phyloP scores from a whole-genome alignment of 30 jellyfish, hydroid and myxozoan species.

The Hydractinia echinata region DNA sequence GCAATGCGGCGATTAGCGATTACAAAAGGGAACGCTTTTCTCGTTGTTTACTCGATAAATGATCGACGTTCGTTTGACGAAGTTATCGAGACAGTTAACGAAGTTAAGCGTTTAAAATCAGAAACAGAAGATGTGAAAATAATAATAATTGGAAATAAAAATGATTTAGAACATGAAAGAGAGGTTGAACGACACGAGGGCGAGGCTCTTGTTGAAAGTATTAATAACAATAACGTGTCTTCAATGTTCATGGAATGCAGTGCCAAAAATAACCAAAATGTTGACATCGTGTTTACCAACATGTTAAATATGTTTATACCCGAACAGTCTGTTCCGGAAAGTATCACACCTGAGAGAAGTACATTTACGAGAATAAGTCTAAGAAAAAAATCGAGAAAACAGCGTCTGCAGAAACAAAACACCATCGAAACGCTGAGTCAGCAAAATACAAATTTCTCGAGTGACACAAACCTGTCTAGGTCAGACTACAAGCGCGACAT shows the following conservation, averaged over 20 bases:
- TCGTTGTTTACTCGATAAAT: conserved; percentile 69
- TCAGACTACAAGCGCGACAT: neutral
- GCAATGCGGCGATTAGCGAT: conserved; percentile 92
- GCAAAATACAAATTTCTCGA: neutral
- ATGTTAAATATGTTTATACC: conserved; percentile 71
- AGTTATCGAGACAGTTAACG: conserved; percentile 56
- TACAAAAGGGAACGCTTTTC: conserved; percentile 81
- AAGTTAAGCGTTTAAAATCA: conserved; percentile 54
- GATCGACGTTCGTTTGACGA: conserved; percentile 68
- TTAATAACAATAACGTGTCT: conserved; percentile 48
- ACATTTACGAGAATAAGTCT: conserved; percentile 14
- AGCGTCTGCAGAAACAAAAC: conserved; percentile 9
- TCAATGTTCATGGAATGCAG: conserved; percentile 76
- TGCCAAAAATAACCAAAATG: conserved; percentile 54
- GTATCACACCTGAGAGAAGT: conserved; percentile 10
- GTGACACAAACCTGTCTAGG: conserved; percentile 12
- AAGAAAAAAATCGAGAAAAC: conserved; percentile 12
- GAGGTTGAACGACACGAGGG: conserved; percentile 54
- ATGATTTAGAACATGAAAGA: conserved; percentile 53
- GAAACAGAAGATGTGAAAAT: conserved; percentile 56
- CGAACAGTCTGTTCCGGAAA: conserved; percentile 18
- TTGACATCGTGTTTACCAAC: conserved; percentile 51
- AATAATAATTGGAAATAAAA: conserved; percentile 69
- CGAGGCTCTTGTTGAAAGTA: conserved; percentile 42
- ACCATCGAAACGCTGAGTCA: neutral